A percentile compares a stretch with the other conserved stretches of the same genome.
phyloP scores from a whole-genome alignment of 2,113 vertebrate species.

The Rhabdornis inornatus region DNA sequence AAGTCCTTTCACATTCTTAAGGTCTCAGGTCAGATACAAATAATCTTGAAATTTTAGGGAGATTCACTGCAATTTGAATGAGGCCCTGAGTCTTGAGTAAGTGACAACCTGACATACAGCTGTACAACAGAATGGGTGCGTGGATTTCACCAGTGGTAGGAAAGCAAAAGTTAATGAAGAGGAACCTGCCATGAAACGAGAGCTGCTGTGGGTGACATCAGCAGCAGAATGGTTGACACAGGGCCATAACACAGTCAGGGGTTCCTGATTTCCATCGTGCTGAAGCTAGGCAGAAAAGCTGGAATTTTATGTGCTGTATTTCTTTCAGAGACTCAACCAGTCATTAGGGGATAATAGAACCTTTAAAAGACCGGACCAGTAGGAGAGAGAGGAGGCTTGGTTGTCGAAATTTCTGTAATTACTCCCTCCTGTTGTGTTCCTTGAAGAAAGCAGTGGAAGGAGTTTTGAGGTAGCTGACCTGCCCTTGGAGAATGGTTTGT shows the following conservation, averaged over 20 bases:
- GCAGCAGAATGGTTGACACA: background rate
- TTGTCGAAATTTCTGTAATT: constrained; percentile 19
- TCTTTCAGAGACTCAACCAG: constrained; percentile 10
- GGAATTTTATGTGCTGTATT: background rate
- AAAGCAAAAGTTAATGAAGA: background rate
- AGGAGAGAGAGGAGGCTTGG: background rate
- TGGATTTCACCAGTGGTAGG: background rate
- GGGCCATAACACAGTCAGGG: background rate
- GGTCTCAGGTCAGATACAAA: background rate
- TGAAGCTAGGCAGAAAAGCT: background rate
- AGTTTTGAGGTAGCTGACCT: constrained; percentile 25
- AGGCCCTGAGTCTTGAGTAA: background rate
- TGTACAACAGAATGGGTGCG: background rate
- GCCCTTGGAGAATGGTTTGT: background rate
- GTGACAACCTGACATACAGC: background rate
- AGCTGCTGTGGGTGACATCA: background rate
- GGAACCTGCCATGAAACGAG: background rate
- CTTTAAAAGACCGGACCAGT: constrained; percentile 21
- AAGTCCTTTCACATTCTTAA: background rate
- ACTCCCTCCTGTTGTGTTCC: background rate
- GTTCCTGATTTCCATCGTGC: background rate
- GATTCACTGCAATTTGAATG: background rate
- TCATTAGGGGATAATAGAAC: constrained; percentile 15
- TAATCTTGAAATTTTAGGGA: background rate
- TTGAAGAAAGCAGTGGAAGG: background rate